phyloP scores from a whole-genome alignment of 2,113 vertebrate genomes.

The Mionectes macconnelli region DNA sequence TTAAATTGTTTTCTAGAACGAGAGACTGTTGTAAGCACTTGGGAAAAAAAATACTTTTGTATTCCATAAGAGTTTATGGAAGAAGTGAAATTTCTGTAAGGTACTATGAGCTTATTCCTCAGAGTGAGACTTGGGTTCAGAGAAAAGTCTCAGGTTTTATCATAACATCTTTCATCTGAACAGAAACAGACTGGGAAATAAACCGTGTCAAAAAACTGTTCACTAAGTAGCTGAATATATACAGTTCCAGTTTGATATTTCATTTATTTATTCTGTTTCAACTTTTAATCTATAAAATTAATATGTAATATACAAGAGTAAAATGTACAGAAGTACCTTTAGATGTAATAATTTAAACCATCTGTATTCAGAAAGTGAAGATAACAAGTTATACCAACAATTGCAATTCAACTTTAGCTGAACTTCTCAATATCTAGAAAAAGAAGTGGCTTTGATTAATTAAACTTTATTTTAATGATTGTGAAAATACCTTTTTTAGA shows the following conservation, averaged over 20 bases:
- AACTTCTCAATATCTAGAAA: slow-evolving; percentile 34
- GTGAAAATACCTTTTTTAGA: slow-evolving; percentile 55
- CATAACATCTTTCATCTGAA: neutral
- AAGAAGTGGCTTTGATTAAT: slow-evolving; percentile 37
- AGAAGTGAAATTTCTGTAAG: neutral
- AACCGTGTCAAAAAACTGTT: neutral
- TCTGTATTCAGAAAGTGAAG: slow-evolving; percentile 11
- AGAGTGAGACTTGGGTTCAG: neutral
- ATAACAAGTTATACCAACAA: slow-evolving; percentile 33
- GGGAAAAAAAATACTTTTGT: neutral
- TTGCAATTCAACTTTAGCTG: slow-evolving; percentile 17
- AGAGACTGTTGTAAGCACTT: slow-evolving; percentile 48
- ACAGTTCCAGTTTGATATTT: slow-evolving; percentile 27
- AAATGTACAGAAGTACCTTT: slow-evolving; percentile 63
- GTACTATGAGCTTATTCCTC: neutral
- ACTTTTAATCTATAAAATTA: slow-evolving; percentile 60
- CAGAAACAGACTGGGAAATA: slow-evolving; percentile 7
- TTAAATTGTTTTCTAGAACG: neutral
- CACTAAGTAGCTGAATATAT: slow-evolving; percentile 32
- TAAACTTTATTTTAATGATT: slow-evolving; percentile 61
- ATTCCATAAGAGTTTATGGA: neutral
- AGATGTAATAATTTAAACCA: slow-evolving; percentile 67
- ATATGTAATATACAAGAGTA: slow-evolving; percentile 68
- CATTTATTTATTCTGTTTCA: slow-evolving; percentile 70
- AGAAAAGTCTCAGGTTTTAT: neutral